Percentiles rank a stretch among this genome's conserved stretches.
Evolutionary conservation across 1,140 invertebrate genomes (phyloP).

Genomic region (Thaumetopoea pityocampa): DNA sequence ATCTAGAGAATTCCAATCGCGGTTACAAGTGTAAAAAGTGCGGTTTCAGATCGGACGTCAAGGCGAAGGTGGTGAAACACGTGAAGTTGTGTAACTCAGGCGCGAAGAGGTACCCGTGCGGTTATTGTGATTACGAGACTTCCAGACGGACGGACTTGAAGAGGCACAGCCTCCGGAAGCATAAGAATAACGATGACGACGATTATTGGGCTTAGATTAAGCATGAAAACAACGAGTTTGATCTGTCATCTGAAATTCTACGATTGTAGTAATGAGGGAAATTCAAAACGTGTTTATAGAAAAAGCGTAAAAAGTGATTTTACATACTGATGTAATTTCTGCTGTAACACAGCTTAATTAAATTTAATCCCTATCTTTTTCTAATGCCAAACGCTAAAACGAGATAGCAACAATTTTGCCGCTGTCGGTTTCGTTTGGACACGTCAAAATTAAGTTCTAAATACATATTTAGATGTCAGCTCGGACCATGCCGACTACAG

Average conservation of each 20-base stretch:
- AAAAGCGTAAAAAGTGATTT: too few species aligned
- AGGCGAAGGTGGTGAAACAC: constrained; percentile 26
- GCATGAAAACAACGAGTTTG: neutral
- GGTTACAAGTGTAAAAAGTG: constrained; percentile 39
- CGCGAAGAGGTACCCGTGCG: constrained; percentile 21
- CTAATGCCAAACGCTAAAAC: too few species aligned
- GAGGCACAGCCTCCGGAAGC: constrained; percentile 27
- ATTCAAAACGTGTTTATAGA: too few species aligned
- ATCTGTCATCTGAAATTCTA: too few species aligned
- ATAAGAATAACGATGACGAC: constrained; percentile 18
- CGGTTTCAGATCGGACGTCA: constrained; percentile 21
- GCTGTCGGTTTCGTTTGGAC: too few species aligned
- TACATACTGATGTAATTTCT: too few species aligned
- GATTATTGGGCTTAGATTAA: constrained; percentile 11
- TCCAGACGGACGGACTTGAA: constrained; percentile 32
- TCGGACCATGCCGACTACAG: too few species aligned
- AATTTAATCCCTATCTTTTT: too few species aligned
- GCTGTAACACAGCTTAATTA: too few species aligned
- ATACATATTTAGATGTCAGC: too few species aligned
- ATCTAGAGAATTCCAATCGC: neutral
- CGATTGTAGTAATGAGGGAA: neutral
- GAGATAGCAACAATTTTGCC: too few species aligned
- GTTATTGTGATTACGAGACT: constrained; percentile 28
- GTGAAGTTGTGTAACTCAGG: constrained; percentile 14
- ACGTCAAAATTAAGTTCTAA: too few species aligned